A percentile compares a stretch with the other conserved stretches of the same genome.
These are phyloP conservation scores for Iphiclides podalirius DNA, from an alignment of 2,888 invertebrate genomes.

Conservation along the genomic window DNA sequence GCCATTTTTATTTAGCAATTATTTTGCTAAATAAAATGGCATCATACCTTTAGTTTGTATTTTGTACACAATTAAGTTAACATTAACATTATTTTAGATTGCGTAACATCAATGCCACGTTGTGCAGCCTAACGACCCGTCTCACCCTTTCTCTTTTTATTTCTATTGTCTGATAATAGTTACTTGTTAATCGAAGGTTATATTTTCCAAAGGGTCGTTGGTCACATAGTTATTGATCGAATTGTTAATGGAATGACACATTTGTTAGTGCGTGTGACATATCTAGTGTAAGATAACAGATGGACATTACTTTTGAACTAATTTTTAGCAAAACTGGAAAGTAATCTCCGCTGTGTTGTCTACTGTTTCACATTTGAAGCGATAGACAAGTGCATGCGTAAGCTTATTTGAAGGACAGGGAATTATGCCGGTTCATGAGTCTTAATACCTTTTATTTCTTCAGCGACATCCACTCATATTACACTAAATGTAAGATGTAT, in stretches of 20 bases:
- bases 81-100: constrained; percentile 41
- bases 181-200: constrained; percentile 1
- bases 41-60: constrained; percentile 53
- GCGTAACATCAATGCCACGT: constrained; percentile 36
- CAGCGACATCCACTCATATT: constrained; percentile 34
- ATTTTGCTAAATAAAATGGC: constrained; percentile 29
- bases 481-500: constrained; percentile 26
- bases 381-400: constrained; percentile 62
- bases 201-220: constrained; percentile 29
- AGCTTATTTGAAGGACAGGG: constrained; percentile 71
- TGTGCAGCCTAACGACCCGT: constrained; percentile 30
- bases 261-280: constrained; percentile 67
- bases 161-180: not conserved
- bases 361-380: constrained; percentile 38
- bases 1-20: constrained; percentile 24
- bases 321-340: constrained; percentile 15
- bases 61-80: constrained; percentile 52
- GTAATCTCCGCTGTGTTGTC: constrained; percentile 47
- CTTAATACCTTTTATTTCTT: constrained; percentile 31
- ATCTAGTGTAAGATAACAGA: constrained; percentile 50
- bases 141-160: constrained; percentile 29
- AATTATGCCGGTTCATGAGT: constrained; percentile 57
- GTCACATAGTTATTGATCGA: constrained; percentile 23
- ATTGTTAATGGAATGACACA: constrained; percentile 62
- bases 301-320: constrained; percentile 30